Base-by-base conservation (phyloP, 2,113 vertebrate species). In the Chlorocebus sabaeus region DNA sequence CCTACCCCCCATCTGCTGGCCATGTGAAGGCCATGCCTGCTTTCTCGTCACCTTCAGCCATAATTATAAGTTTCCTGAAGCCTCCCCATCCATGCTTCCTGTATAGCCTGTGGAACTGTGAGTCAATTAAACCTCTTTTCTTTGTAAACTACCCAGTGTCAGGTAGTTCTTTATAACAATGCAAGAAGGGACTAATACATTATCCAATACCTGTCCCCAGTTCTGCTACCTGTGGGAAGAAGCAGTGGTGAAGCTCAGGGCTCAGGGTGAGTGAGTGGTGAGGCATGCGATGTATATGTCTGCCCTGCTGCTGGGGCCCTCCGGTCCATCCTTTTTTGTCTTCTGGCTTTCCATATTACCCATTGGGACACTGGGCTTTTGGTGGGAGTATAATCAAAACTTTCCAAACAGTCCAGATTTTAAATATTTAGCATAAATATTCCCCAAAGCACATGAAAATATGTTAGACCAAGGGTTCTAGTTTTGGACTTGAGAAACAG, bases 241-340 rank as follows among this genome's bases (percentile, higher is more conserved):
- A 30, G 25, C 64, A 6, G 17, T 6, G 1, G 18, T 38, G 84
- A 50, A 32, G 27, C 8, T 59, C 27, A 64, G 78, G 61, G 25
- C 40, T 88, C 40, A 40, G 0, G 5, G 23, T 0, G 18, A n/a
- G 27, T 1, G 14, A 23, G 10, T 2, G 23, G 17, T 20, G 35
- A 40, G 52, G 50, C 4, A 17, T 0, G 20, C 0, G 12, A 48
- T 30, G 17, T 1, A 8, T 25, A 27, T 5, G 48, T 20, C 72
- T 22, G 12, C 30, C 3, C 6, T 3, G 48, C 35, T 30, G 25
- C 64, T 52, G 1, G 20, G 6, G 35, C 20, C n/a, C 27, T 52
- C 23, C 9, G 23, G 82, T 4, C 40, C 5, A 8, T 4, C 81
- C 48, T 40, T 18, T 50, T n/a, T 83, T 86, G 18, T 70, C 38